Percentiles rank a stretch among this genome's conserved stretches.
These are phyloP conservation scores for Patella ulyssiponensis DNA, from an alignment of 2,888 invertebrate genomes.

Conservation along the genomic window DNA sequence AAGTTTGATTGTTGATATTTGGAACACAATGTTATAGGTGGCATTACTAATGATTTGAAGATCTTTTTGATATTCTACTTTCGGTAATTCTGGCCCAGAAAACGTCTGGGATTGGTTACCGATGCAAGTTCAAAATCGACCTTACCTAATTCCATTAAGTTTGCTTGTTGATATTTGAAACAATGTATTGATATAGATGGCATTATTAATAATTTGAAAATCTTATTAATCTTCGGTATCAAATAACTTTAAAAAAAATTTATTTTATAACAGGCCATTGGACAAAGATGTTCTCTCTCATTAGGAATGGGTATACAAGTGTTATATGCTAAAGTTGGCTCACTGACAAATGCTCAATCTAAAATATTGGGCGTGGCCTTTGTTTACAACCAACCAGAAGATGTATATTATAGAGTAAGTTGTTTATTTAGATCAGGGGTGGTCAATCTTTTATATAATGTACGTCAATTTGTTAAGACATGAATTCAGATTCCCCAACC, in stretches of 20 bases:
- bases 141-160: constrained; percentile 31
- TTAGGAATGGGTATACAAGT: constrained; percentile 70
- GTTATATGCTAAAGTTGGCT: constrained; percentile 74
- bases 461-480: no score
- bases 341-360: constrained; percentile 73
- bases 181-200: no score
- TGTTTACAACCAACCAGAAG: constrained; percentile 54
- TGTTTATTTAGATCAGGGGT: background rate
- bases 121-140: constrained; percentile 48
- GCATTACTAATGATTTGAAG: no score
- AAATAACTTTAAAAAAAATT: background rate
- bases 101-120: constrained; percentile 68
- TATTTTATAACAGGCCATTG: constrained; percentile 15
- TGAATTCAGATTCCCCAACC: background rate
- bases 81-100: constrained; percentile 62
- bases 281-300: constrained; percentile 45
- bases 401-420: constrained; percentile 48
- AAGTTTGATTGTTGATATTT: constrained; percentile 13
- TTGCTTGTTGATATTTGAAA: background rate
- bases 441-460: no score
- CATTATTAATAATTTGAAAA: no score
- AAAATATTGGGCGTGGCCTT: constrained; percentile 73
- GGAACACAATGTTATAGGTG: background rate
- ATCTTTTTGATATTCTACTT: constrained; percentile 42
- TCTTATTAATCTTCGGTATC: no score